Conservation (phyloP, 2,888 invertebrate genomes). For the Vesta saturnalis region DNA sequence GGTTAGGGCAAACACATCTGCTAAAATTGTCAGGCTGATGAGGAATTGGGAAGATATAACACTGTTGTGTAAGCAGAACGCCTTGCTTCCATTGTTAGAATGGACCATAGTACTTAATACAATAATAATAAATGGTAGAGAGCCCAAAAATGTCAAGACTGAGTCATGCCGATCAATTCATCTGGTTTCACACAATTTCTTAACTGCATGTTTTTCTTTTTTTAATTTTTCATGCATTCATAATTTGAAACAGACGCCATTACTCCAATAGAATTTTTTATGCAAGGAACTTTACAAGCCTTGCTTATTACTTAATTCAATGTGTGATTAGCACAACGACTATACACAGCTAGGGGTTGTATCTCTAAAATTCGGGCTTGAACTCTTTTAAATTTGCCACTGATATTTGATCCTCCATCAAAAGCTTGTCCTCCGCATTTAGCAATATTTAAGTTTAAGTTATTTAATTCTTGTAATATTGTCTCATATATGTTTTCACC, state of each 20-base stretch:
- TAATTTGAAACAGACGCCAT: not conserved
- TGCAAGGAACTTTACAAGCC: not conserved
- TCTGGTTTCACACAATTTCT: not conserved
- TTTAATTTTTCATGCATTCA: not conserved
- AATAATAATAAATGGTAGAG: no score
- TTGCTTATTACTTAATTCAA: not conserved
- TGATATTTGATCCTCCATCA: not conserved
- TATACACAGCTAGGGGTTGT: not conserved
- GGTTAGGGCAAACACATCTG: no score
- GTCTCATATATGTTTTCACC: not conserved
- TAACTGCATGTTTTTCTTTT: not conserved
- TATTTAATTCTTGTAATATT: not conserved
- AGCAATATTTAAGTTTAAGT: no score
- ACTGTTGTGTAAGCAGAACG: no score
- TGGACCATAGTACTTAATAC: no score
- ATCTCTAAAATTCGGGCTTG: not conserved
- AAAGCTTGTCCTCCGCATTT: not conserved
- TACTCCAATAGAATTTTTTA: not conserved
- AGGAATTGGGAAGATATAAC: no score
- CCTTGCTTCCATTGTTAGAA: no score
- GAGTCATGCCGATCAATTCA: not conserved
- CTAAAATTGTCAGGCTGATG: no score
- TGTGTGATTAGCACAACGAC: not conserved
- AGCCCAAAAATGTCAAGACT: no score
- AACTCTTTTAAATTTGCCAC: not conserved